These are phyloP conservation scores for Melanargia galathea DNA, from an alignment of 2,888 invertebrate genomes.

Conservation along the genomic window DNA sequence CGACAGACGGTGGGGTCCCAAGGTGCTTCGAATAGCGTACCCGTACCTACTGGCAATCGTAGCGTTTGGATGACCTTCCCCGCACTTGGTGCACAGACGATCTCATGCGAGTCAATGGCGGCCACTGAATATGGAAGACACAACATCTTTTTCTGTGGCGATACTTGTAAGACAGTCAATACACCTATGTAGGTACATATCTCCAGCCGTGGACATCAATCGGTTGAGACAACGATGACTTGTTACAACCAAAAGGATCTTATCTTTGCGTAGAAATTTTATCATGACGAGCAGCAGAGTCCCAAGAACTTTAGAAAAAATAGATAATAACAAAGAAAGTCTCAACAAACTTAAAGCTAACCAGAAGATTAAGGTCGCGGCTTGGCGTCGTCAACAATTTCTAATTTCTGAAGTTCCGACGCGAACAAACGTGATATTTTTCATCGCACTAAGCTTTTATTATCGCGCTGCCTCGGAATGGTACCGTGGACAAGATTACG, in stretches of 20 bases:
- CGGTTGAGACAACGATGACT: too few relatives aligned
- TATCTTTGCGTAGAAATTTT: background rate
- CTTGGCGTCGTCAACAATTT: slow-evolving; percentile 39
- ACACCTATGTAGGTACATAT: too few relatives aligned
- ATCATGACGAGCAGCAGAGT: background rate
- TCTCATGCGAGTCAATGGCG: too few relatives aligned
- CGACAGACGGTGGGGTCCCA: too few relatives aligned
- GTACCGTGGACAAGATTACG: slow-evolving; percentile 33
- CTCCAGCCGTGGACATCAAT: too few relatives aligned
- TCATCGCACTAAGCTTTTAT: slow-evolving; percentile 42
- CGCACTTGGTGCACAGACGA: too few relatives aligned
- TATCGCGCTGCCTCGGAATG: slow-evolving; percentile 36
- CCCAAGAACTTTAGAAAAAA: slow-evolving; percentile 18
- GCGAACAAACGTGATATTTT: slow-evolving; percentile 39
- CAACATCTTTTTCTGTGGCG: too few relatives aligned
- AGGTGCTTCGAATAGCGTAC: too few relatives aligned
- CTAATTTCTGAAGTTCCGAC: slow-evolving; percentile 39
- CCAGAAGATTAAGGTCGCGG: slow-evolving; percentile 38
- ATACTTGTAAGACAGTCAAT: too few relatives aligned
- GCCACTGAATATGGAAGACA: too few relatives aligned
- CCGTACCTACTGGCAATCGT: too few relatives aligned
- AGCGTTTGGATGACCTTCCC: too few relatives aligned
- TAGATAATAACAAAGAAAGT: slow-evolving; percentile 26
- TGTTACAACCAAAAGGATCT: background rate
- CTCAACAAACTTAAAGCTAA: slow-evolving; percentile 22